These are phyloP conservation scores for Amphimedon queenslandica DNA, from an alignment of 37 sponge, comb jelly and placozoan genomes.

Conservation along the genomic window DNA sequence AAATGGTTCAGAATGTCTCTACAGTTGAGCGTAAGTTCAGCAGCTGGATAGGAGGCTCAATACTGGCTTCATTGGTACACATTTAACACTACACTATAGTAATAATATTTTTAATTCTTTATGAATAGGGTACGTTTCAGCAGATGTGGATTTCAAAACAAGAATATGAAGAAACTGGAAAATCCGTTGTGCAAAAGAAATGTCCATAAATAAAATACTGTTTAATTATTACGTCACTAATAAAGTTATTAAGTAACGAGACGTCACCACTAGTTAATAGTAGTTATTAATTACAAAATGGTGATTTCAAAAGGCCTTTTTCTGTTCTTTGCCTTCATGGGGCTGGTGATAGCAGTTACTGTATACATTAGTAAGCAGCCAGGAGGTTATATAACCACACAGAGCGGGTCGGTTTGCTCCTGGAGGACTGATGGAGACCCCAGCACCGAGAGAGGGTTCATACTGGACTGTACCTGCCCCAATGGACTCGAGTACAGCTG, in stretches of 20 bases:
- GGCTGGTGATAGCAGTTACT: background rate
- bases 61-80: conserved; percentile 88
- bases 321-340: too few species aligned
- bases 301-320: too few species aligned
- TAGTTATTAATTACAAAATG: too few species aligned
- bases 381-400: background rate
- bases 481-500: conserved; percentile 1
- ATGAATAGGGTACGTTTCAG: conserved; percentile 87
- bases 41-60: conserved; percentile 94
- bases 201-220: conserved; percentile 91
- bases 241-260: too few species aligned
- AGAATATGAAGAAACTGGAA: conserved; percentile 88
- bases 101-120: background rate
- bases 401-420: background rate
- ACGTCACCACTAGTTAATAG: too few species aligned
- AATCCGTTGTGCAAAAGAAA: conserved; percentile 82
- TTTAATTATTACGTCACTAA: too few species aligned
- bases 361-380: conserved; percentile 1
- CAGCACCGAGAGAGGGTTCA: background rate
- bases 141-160: conserved; percentile 96
- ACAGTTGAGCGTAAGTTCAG: conserved; percentile 83
- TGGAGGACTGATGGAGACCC: background rate
- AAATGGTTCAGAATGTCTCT: conserved; percentile 65
- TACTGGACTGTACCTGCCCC: background rate
- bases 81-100: background rate